These are phyloP conservation scores for Dorcus hopei DNA, from an alignment of 2,888 invertebrate species.

Conservation along the genomic window DNA sequence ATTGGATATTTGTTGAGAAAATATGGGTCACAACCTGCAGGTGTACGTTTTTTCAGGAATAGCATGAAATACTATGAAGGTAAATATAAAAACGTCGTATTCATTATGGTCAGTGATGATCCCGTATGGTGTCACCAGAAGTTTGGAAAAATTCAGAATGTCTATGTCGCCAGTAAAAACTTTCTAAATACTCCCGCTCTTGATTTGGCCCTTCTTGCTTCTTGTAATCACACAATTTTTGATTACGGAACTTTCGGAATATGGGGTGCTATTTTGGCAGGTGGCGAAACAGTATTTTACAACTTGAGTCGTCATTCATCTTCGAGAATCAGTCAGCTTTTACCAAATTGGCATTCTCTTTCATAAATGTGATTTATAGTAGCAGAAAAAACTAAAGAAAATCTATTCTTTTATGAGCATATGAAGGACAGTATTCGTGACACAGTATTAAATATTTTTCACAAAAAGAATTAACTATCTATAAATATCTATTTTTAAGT, in stretches of 20 bases:
- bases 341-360: conserved; percentile 50
- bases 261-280: conserved; percentile 53
- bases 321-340: conserved; percentile 44
- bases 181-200: conserved; percentile 44
- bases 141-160: conserved; percentile 42
- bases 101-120: conserved; percentile 53
- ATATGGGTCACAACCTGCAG: conserved; percentile 47
- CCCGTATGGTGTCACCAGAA: conserved; percentile 49
- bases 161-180: conserved; percentile 45
- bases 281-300: conserved; percentile 51
- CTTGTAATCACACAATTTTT: conserved; percentile 55
- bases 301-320: conserved; percentile 48
- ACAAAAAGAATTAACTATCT: too few species aligned
- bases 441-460: neutral
- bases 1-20: conserved; percentile 55
- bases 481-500: too few species aligned
- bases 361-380: conserved; percentile 7
- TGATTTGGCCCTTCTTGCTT: conserved; percentile 52
- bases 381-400: neutral
- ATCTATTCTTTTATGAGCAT: neutral
- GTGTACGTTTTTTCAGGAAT: conserved; percentile 43
- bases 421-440: neutral
- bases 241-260: conserved; percentile 55
- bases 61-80: conserved; percentile 50
- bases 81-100: conserved; percentile 45